These are phyloP conservation scores for Spea bombifrons DNA, from an alignment of 2,113 vertebrate genomes.

Conservation along the genomic window DNA sequence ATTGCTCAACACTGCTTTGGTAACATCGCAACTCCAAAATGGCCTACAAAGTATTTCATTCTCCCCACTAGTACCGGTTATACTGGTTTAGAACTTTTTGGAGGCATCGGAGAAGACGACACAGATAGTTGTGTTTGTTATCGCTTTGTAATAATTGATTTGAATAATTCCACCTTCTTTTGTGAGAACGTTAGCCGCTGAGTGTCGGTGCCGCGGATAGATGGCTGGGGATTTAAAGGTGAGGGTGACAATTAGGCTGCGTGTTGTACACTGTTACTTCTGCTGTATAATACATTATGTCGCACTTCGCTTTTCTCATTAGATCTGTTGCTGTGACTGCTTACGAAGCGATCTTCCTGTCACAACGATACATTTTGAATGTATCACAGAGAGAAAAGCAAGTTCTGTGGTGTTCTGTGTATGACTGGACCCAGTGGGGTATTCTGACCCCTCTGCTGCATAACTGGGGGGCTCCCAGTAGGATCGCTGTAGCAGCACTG, in stretches of 20 bases:
- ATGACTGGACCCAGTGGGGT: too few species aligned
- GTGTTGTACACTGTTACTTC: slow-evolving; percentile 27
- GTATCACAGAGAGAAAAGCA: too few species aligned
- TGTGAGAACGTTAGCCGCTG: not conserved
- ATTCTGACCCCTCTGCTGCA: too few species aligned
- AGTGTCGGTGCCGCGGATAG: not conserved
- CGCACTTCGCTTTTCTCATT: not conserved
- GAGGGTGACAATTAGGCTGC: slow-evolving; percentile 9
- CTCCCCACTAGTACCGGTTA: not conserved
- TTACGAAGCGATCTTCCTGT: not conserved
- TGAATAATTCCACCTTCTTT: not conserved
- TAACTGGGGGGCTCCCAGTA: too few species aligned
- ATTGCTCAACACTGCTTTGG: slow-evolving; percentile 19
- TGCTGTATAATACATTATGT: slow-evolving; percentile 11
- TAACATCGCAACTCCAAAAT: too few species aligned
- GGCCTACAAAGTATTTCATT: not conserved
- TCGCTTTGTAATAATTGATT: not conserved
- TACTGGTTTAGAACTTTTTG: not conserved
- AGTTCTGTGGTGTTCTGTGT: too few species aligned
- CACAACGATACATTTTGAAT: too few species aligned
- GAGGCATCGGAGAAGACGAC: not conserved
- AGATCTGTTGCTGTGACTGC: not conserved
- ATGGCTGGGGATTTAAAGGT: slow-evolving; percentile 12
- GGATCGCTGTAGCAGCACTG: too few species aligned
- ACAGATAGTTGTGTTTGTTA: not conserved